These are phyloP conservation scores for Torymus aiolomorphi DNA, from an alignment of 2,888 invertebrate species.

Conservation along the genomic window DNA sequence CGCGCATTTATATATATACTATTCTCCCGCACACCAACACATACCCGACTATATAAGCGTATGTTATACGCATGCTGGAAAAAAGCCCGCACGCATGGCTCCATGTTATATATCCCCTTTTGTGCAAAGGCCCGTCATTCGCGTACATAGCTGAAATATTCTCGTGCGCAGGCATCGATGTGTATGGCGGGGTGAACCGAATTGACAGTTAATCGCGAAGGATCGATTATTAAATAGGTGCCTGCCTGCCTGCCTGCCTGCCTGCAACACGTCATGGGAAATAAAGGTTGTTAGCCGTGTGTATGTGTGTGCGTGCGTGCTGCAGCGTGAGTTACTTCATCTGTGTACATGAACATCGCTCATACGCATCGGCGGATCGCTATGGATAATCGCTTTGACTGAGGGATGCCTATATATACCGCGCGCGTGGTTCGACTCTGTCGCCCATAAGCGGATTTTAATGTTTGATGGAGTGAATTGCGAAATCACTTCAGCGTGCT, in stretches of 20 bases:
- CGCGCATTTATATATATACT: background rate
- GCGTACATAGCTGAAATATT: background rate
- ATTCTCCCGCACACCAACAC: no score
- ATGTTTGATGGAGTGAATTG: conserved; percentile 2
- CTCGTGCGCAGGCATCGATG: no score
- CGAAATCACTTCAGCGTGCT: background rate
- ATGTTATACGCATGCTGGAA: no score
- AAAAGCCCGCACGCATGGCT: no score
- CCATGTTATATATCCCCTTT: no score
- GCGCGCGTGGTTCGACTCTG: background rate
- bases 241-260: background rate
- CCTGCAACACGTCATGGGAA: conserved; percentile 8
- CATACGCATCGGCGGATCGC: conserved; percentile 23
- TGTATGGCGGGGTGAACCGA: background rate
- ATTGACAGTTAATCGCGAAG: conserved; percentile 21
- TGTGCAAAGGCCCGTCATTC: no score
- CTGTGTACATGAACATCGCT: conserved; percentile 6
- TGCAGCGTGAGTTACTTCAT: background rate
- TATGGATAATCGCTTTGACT: conserved; percentile 19
- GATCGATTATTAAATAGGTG: conserved; percentile 36
- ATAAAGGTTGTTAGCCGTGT: conserved; percentile 25
- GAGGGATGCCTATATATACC: background rate
- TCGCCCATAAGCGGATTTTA: conserved; percentile 36
- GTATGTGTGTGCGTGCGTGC: background rate
- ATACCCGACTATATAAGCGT: no score